phyloP scores from a whole-genome alignment of 2,888 invertebrate genomes.

The Cerastis rubricosa region DNA sequence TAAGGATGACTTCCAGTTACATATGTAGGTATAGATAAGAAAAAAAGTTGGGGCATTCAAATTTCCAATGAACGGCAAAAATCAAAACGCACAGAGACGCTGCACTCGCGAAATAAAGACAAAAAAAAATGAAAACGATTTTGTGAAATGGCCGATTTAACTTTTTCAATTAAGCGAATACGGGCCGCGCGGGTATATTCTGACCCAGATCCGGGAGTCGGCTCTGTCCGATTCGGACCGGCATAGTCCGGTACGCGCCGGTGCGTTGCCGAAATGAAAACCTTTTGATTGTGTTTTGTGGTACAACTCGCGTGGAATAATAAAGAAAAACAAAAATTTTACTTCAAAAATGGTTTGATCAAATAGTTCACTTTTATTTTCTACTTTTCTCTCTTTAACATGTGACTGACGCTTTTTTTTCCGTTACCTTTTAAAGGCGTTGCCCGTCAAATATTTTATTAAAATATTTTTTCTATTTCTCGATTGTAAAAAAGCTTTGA shows the following conservation, averaged over 20 bases:
- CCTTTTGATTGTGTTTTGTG: constrained; percentile 78
- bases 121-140: constrained; percentile 79
- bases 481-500: neutral
- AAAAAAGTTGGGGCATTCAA: neutral
- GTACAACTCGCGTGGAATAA: constrained; percentile 72
- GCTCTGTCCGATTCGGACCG: constrained; percentile 69
- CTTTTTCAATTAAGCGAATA: constrained; percentile 86
- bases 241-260: constrained; percentile 72
- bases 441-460: constrained; percentile 19
- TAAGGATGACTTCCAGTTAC: too few relatives aligned
- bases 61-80: constrained; percentile 30
- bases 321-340: constrained; percentile 66
- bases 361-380: constrained; percentile 56
- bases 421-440: neutral
- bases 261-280: constrained; percentile 81
- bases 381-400: constrained; percentile 24
- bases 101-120: constrained; percentile 64
- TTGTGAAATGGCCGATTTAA: constrained; percentile 86
- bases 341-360: constrained; percentile 60
- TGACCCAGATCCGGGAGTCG: constrained; percentile 76
- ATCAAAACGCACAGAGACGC: constrained; percentile 61
- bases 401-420: constrained; percentile 12
- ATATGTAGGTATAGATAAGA: neutral
- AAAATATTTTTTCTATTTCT: neutral
- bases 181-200: constrained; percentile 76